Percentiles rank a stretch among this genome's conserved stretches.
Evolutionary conservation across 2,113 vertebrate genomes (phyloP).

Genomic region (Coreoperca whiteheadi): DNA sequence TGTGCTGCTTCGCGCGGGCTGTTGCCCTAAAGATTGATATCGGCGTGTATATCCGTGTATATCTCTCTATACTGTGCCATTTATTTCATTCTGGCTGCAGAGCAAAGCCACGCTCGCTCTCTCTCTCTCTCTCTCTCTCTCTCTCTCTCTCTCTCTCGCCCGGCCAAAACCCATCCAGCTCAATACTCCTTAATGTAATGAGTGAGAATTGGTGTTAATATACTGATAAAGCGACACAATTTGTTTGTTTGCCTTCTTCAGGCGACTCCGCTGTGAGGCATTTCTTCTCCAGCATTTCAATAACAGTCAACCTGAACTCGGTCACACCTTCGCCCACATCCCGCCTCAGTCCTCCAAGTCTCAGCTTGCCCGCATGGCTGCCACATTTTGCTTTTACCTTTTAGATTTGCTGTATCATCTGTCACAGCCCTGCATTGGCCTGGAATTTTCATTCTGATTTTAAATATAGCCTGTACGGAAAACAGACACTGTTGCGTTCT

Average conservation of each 20-base stretch:
- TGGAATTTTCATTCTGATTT: background rate
- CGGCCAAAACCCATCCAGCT: slow-evolving; percentile 81
- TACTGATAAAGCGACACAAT: slow-evolving; percentile 84
- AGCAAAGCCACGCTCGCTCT: slow-evolving; percentile 72
- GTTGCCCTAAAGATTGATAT: slow-evolving; percentile 77
- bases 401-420: slow-evolving; percentile 13
- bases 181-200: slow-evolving; percentile 86
- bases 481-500: background rate
- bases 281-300: slow-evolving; percentile 72
- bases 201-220: slow-evolving; percentile 87
- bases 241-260: slow-evolving; percentile 78
- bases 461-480: background rate
- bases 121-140: background rate
- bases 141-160: slow-evolving; percentile 48
- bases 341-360: slow-evolving; percentile 7
- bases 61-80: slow-evolving; percentile 66
- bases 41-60: slow-evolving; percentile 36
- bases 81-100: slow-evolving; percentile 71
- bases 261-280: slow-evolving; percentile 78
- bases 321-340: slow-evolving; percentile 58
- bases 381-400: background rate
- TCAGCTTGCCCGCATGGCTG: slow-evolving; percentile 23
- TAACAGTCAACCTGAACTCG: slow-evolving; percentile 70
- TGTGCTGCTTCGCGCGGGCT: slow-evolving; percentile 58
- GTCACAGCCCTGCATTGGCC: background rate